These are phyloP conservation scores for Calcarius lapponicus DNA, from an alignment of 2,797 vertebrate species.

Conservation along the genomic window DNA sequence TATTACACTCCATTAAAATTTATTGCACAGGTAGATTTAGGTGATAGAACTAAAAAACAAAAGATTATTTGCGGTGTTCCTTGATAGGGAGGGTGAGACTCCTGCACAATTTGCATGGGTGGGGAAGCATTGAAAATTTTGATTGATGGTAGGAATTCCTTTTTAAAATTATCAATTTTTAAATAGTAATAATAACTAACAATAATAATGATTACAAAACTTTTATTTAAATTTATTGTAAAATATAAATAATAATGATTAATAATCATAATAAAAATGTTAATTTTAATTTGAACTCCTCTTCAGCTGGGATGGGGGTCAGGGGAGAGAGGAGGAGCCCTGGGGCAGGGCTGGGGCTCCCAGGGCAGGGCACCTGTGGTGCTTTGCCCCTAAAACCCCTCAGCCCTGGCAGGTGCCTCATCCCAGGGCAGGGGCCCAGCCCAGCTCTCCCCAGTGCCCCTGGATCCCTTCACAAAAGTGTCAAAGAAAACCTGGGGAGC, in stretches of 20 bases:
- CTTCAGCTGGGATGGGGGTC: background rate
- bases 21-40: conserved; percentile 6
- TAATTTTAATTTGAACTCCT: background rate
- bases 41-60: background rate
- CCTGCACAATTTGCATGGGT: background rate
- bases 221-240: too few relatives aligned
- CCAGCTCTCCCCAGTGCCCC: background rate
- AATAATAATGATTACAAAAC: too few relatives aligned
- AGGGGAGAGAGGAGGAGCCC: background rate
- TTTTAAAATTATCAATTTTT: background rate
- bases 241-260: too few relatives aligned
- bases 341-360: background rate
- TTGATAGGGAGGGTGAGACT: background rate
- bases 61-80: background rate
- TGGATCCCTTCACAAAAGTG: background rate
- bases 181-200: too few relatives aligned
- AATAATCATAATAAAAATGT: too few relatives aligned
- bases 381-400: background rate
- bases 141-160: background rate
- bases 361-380: background rate
- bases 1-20: conserved; percentile 18
- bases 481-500: conserved; percentile 33
- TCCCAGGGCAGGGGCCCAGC: background rate
- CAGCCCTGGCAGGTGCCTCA: background rate
- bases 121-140: background rate